Conservation (phyloP, 92 coral and sea anemone species). For the Palythoa grandis region DNA sequence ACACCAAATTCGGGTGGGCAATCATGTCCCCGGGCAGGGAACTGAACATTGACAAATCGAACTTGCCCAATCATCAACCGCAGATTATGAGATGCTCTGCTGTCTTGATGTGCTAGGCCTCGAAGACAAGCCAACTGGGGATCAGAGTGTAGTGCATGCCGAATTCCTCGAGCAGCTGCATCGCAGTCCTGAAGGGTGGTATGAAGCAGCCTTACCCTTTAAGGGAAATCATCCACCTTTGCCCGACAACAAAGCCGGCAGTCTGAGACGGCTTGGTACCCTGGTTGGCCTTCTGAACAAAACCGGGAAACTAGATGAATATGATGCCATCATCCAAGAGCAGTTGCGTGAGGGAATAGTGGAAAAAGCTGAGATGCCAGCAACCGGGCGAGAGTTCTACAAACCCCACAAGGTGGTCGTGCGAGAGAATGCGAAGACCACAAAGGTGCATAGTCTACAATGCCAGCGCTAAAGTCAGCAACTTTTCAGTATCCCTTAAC, state of each 20-base stretch:
- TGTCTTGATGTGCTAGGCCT: conserved; percentile 64
- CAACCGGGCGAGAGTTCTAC: conserved; percentile 59
- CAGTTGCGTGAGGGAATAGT: conserved; percentile 56
- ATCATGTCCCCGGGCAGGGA: conserved; percentile 68
- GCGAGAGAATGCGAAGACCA: conserved; percentile 64
- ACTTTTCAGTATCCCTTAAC: conserved; percentile 61
- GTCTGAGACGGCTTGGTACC: not conserved
- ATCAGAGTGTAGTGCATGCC: conserved; percentile 41
- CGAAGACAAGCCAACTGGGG: conserved; percentile 58
- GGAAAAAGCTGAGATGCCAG: conserved; percentile 68
- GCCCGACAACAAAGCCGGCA: too few relatives aligned
- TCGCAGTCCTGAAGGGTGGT: too few relatives aligned
- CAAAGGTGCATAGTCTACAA: conserved; percentile 64
- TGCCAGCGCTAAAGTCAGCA: conserved; percentile 60
- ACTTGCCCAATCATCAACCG: conserved; percentile 55
- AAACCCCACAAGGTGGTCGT: conserved; percentile 71
- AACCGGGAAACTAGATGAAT: too few relatives aligned
- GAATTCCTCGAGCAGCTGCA: too few relatives aligned
- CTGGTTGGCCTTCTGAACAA: conserved; percentile 13
- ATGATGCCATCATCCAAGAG: too few relatives aligned
- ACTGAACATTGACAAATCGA: conserved; percentile 54
- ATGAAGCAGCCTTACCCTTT: too few relatives aligned
- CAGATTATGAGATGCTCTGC: conserved; percentile 62
- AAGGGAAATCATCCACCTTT: too few relatives aligned
- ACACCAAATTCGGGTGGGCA: conserved; percentile 65